phyloP scores from a whole-genome alignment of 1,140 invertebrate species.

The Venturia canescens region DNA sequence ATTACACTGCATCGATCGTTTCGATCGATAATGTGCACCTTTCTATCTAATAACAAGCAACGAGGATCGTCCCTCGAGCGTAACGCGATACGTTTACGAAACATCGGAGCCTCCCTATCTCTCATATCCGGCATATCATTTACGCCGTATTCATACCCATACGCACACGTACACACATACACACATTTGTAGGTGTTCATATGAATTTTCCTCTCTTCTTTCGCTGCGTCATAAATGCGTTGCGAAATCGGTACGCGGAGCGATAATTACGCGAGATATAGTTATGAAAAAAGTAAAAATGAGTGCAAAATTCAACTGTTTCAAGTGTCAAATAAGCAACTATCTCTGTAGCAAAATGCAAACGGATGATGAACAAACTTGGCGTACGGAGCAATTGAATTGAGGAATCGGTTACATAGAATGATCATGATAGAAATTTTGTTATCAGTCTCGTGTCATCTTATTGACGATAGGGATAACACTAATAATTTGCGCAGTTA shows the following conservation, averaged over 20 bases:
- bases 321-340: neutral
- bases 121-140: conserved; percentile 56
- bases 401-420: too few species aligned
- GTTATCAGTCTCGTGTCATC: too few species aligned
- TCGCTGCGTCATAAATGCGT: conserved; percentile 24
- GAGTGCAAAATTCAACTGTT: neutral
- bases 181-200: neutral
- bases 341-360: too few species aligned
- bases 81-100: conserved; percentile 64
- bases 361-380: too few species aligned
- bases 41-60: conserved; percentile 59
- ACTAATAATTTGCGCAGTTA: too few species aligned
- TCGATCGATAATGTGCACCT: conserved; percentile 37
- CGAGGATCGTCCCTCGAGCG: conserved; percentile 53
- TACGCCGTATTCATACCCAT: neutral
- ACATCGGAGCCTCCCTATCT: conserved; percentile 49
- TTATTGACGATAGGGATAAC: too few species aligned
- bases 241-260: neutral
- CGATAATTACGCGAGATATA: conserved; percentile 30
- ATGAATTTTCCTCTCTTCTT: neutral
- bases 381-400: too few species aligned
- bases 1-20: conserved; percentile 22
- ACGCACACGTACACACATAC: neutral
- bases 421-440: too few species aligned
- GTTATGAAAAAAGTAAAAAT: neutral